These are phyloP conservation scores for Isichthys henryi DNA, from an alignment of 2,113 vertebrate species.

Conservation along the genomic window DNA sequence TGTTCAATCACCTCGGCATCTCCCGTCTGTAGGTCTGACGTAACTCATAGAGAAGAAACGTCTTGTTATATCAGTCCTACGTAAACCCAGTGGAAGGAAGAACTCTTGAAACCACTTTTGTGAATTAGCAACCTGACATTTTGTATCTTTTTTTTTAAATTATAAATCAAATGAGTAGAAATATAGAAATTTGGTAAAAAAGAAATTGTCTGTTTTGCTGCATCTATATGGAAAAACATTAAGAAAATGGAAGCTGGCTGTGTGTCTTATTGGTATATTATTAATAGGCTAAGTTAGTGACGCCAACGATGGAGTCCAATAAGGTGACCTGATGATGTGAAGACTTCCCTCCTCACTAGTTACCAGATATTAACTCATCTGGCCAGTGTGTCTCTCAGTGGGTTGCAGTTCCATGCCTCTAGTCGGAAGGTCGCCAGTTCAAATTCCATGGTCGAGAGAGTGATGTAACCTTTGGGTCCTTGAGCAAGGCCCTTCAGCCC, in stretches of 20 bases:
- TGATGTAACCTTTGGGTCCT: neutral
- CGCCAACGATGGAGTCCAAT: neutral
- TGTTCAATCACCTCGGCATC: neutral
- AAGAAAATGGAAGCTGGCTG: neutral
- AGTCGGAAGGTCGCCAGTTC: neutral
- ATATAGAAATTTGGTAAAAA: neutral
- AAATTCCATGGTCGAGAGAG: neutral
- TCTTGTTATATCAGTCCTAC: neutral
- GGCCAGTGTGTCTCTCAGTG: neutral
- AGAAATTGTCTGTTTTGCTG: neutral
- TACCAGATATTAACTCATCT: neutral
- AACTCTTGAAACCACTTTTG: neutral
- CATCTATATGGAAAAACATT: neutral
- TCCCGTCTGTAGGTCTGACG: neutral
- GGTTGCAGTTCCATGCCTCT: neutral
- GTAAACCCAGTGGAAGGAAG: neutral
- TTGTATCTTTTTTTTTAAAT: neutral
- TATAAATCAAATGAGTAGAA: neutral
- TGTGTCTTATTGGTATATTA: neutral
- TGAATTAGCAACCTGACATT: neutral
- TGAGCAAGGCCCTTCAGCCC: neutral
- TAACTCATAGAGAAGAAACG: neutral
- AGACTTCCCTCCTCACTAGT: neutral
- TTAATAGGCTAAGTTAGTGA: neutral
- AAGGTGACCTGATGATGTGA: neutral